A percentile compares a stretch with the other conserved stretches of the same genome.
These are phyloP conservation scores for Micronycteris hirsuta DNA, from an alignment of 2,113 vertebrate genomes.

Conservation along the genomic window DNA sequence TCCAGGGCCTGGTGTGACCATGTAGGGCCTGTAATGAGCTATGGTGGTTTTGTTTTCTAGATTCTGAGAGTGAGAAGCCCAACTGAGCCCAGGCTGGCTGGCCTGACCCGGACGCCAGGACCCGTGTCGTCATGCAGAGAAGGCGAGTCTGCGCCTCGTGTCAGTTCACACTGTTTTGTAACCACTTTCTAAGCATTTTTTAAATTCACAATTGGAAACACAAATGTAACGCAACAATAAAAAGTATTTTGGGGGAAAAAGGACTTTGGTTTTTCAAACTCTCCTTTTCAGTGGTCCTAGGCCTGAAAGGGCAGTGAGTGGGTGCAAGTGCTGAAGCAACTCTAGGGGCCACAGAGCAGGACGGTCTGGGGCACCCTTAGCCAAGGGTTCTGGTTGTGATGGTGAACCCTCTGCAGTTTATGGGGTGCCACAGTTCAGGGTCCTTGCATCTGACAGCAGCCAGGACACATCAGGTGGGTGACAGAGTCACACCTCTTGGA, in stretches of 20 bases:
- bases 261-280: conserved; percentile 74
- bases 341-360: not conserved
- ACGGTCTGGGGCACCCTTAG: not conserved
- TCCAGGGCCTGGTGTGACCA: not conserved
- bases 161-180: conserved; percentile 81
- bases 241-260: conserved; percentile 86
- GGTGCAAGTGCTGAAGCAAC: not conserved
- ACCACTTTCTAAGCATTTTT: conserved; percentile 85
- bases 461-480: not conserved
- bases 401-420: not conserved
- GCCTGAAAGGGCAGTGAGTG: not conserved
- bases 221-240: conserved; percentile 85
- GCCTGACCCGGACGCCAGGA: conserved; percentile 69
- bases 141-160: conserved; percentile 70
- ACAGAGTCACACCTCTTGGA: not conserved
- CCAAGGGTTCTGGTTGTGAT: not conserved
- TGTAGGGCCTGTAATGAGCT: not conserved
- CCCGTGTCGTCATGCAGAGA: conserved; percentile 62
- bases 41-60: conserved; percentile 76
- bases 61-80: conserved; percentile 78
- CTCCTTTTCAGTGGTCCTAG: conserved; percentile 49
- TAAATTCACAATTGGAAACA: conserved; percentile 86
- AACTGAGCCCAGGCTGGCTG: conserved; percentile 72
- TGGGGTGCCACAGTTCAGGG: not conserved
- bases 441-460: not conserved